A percentile compares a stretch with the other conserved stretches of the same genome.
These are phyloP conservation scores for Heliocidaris erythrogramma DNA, from an alignment of 35 echinoderm and acorn worm species.

Conservation along the genomic window DNA sequence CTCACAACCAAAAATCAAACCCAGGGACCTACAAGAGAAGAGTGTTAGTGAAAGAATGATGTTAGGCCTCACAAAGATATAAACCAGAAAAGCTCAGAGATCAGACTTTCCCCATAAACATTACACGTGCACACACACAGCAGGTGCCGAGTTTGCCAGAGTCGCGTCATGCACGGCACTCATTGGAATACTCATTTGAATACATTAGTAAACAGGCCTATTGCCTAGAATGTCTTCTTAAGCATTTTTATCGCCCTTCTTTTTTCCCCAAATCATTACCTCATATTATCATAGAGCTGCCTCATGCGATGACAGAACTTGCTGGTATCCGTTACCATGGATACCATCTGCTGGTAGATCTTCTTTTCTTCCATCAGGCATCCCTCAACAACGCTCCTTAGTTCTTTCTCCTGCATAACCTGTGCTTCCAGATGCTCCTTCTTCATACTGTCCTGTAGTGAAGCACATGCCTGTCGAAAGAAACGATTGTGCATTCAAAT, in stretches of 20 bases:
- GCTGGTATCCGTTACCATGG: slow-evolving; percentile 77
- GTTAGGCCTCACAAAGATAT: too few relatives aligned
- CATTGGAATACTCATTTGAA: too few relatives aligned
- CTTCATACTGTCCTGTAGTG: slow-evolving; percentile 56
- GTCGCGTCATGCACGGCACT: too few relatives aligned
- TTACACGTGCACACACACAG: neutral
- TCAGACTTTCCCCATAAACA: neutral
- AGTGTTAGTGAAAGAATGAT: too few relatives aligned
- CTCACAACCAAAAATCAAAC: too few relatives aligned
- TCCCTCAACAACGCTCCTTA: slow-evolving; percentile 89
- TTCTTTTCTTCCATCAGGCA: slow-evolving; percentile 91
- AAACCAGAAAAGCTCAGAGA: too few relatives aligned
- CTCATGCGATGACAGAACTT: slow-evolving; percentile 90
- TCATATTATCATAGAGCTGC: slow-evolving; percentile 86
- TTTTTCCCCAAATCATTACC: slow-evolving; percentile 40
- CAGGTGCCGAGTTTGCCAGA: too few relatives aligned
- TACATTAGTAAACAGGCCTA: neutral
- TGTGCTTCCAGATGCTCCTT: slow-evolving; percentile 70
- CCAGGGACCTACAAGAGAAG: too few relatives aligned
- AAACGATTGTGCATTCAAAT: neutral
- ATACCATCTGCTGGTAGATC: slow-evolving; percentile 78
- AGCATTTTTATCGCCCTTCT: too few relatives aligned
- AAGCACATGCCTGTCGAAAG: too few relatives aligned
- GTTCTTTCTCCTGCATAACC: slow-evolving; percentile 82
- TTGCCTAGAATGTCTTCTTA: neutral